Evolutionary conservation across 2,113 vertebrate genomes (phyloP), one percentile per base, ranked within the genome.

Genomic region (Bufo gargarizans): DNA sequence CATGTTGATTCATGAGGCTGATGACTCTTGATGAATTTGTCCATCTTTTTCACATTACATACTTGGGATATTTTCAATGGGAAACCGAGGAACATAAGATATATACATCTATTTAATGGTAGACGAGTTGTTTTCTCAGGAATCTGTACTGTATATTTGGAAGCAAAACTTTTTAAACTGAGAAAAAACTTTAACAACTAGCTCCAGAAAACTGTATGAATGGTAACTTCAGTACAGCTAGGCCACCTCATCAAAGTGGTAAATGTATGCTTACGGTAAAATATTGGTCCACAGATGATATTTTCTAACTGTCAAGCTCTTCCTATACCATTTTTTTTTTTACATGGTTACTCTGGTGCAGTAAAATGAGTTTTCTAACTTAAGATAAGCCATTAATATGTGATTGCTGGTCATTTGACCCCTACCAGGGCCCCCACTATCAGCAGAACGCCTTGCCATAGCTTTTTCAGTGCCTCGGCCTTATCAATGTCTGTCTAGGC

Each of bases 1-100:
- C 65, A 88, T 82, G 53, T 82, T 61, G 79, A 88, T 76, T 87
- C 86, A 87, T 82, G 78, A 76, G n/a, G 22, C 43, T 71, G 53
- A 43, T 22, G 77, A 74, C 65, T 61, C 55, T 33, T 74, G 78
- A 55, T 72, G 55, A 72, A 58, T 82, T 55, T 47, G 65, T 82
- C 43, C 53, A 82, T 87, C 86, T 20, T 61, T 82, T 87, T 87
- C 65, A 87, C 77, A 87, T 72, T 61, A 49, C 86, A 82, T 88
- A 82, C 69, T 88, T 82, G 20, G 58, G 71, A 88, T 82, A 58
- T 49, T 82, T 88, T 82, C 79, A 88, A 79, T 88, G 86, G 86
- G 86, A 88, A 88, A 82, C 53, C 63, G 45, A 71, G 22, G 86
- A 59, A 12, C 4, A 7, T 49, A 69, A n/a, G 22, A 82, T 50